Base-by-base conservation (phyloP, 2,888 invertebrate species). In the Brenthis hecate region DNA sequence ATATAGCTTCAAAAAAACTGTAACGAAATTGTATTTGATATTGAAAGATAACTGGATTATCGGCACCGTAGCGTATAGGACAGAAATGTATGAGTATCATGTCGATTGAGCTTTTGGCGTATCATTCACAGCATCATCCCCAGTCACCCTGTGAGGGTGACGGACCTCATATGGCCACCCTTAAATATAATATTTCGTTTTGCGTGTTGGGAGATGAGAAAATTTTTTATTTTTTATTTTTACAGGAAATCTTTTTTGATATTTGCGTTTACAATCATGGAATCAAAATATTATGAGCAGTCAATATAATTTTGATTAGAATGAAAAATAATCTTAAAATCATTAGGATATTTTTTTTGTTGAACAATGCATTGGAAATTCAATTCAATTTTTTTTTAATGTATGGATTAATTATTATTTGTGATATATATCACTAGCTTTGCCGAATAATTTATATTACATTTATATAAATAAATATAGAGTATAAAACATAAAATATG, bases 71-170 rank as follows among this genome's bases (percentile, higher is more conserved):
- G 80, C 79, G 81, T 81, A 84, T 67, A 88, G 85, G 86, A 80
- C 78, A 77, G 84, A 86, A 86, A 91, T 91, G 89, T 87, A 28
- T 4, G 28, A 28, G 28, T 28, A 89, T 91, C 87, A 88, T 84
- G 86, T 83, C 88, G 88, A 91, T 89, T 89, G 90, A 90, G 89
- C 88, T 89, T 90, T 90, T 87, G 86, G 86, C 87, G 87, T 89
- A 91, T 90, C 89, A 86, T 89, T 86, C 85, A 82, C 82, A 82
- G 81, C 67, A 71, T 71, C 51, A 76, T 72, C 73, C 75, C 75
- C 71, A 72, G 71, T 70, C 76, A 72, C 80, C 81, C 80, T 66
- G 63, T 67, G 69, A 73, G 75, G 85, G 83, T 81, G 79, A 80
- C 47, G 57, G 68, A 62, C 65, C 61, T 68, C 61, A 55, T 70